These are phyloP conservation scores for Panagrolaimus sp. DNA, from an alignment of 1,140 invertebrate species.

Conservation along the genomic window DNA sequence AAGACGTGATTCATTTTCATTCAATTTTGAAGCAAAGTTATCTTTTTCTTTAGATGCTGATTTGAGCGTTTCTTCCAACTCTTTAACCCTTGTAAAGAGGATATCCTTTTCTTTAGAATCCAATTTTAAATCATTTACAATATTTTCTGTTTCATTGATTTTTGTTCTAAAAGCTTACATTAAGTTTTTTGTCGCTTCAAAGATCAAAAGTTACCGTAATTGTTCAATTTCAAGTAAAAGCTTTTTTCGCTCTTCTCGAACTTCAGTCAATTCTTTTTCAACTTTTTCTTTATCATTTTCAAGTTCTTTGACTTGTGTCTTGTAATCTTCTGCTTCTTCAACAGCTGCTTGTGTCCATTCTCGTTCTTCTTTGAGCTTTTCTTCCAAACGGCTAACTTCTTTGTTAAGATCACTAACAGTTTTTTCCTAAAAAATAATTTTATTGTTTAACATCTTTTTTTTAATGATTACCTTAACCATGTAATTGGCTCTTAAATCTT, in stretches of 20 bases:
- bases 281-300: not conserved
- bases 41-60: not conserved
- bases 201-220: too few relatives aligned
- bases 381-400: not conserved
- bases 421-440: not conserved
- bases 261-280: not conserved
- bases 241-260: not conserved
- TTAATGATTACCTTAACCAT: not conserved
- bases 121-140: not conserved
- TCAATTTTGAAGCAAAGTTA: too few relatives aligned
- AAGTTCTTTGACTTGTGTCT: not conserved
- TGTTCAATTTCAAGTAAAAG: not conserved
- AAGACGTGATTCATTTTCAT: too few relatives aligned
- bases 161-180: not conserved
- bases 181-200: too few relatives aligned
- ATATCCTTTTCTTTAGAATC: not conserved
- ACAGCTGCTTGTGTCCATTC: not conserved
- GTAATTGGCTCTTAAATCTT: not conserved
- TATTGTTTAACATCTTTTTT: not conserved
- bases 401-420: not conserved
- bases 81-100: not conserved
- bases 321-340: not conserved
- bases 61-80: not conserved
- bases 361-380: not conserved
- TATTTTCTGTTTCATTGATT: not conserved